Base-by-base conservation (phyloP, 2,113 vertebrate species). In the Chrysochloris asiatica region DNA sequence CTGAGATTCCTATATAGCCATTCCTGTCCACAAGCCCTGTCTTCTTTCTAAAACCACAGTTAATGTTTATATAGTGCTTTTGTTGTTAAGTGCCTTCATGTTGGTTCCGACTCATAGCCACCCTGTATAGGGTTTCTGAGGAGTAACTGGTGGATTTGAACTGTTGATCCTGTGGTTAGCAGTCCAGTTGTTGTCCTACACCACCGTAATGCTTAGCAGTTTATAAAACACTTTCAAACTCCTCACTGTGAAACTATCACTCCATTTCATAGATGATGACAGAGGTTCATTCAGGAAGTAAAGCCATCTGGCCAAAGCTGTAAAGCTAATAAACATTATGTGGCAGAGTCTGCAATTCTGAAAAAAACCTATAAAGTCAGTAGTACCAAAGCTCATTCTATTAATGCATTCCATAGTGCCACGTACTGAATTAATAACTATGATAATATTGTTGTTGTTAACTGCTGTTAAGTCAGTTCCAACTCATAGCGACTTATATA, bases 231-330 rank as follows among this genome's bases (percentile, higher is more conserved):
- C 47, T 84, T 86, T 67, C 11, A 91, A 83, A 56, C 56, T 50
- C 54, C 24, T 92, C 79, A 84, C 92, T 88, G 81, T 50, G 86
- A 56, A 80, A 59, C 26, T 75, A 47, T 89, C 54, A 45, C 12
- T 36, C 41, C 36, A 52, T 94, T 75, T 95, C 43, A 71, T 30
- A 76, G 90, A 88, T 43, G 69, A 93, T 33, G 45, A 67, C 17
- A 72, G 47, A 84, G 6, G 36, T 85, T 94, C 75, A 67, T 50
- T 92, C 48, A 36, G 59, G 85, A 92, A 90, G 59, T 75, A 41
- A 93, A 76, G 71, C 76, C 17, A n/a, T 63, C 33, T 83, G 83
- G 73, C 28, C 63, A 76, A 88, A 30, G 45, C 86, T 63, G 83
- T 71, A 79, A 63, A 54, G 16, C 67, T 54, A 83, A 38, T 13